Percentiles rank a stretch among this genome's conserved stretches.
These are phyloP conservation scores for Psilanteris sp. DNA, from an alignment of 1,140 invertebrate species.

Conservation along the genomic window DNA sequence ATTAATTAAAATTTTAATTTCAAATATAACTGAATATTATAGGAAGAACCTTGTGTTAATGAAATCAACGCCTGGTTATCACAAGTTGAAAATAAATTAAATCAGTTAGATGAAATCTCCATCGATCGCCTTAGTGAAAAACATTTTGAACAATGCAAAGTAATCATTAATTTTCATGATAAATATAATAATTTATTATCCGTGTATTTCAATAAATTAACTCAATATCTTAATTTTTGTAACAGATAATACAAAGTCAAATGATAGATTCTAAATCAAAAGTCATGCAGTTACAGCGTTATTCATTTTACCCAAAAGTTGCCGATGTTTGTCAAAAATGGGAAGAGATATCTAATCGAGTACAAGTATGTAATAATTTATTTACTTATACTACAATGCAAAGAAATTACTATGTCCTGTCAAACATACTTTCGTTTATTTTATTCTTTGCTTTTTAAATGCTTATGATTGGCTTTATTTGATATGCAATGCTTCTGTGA, in stretches of 20 bases:
- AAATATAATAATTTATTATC: no score
- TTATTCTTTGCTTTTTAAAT: conserved; percentile 36
- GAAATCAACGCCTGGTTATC: conserved; percentile 80
- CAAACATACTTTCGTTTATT: conserved; percentile 21
- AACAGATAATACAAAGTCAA: conserved; percentile 74
- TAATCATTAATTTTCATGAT: conserved; percentile 42
- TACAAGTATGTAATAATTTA: conserved; percentile 69
- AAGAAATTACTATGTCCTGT: conserved; percentile 22
- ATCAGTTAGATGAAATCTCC: conserved; percentile 71
- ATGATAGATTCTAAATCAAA: conserved; percentile 76
- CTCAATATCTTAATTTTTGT: conserved; percentile 19
- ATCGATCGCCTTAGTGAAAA: conserved; percentile 73
- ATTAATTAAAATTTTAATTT: no score
- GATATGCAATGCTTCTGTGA: conserved; percentile 12
- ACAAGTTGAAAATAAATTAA: conserved; percentile 77
- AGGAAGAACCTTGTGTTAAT: conserved; percentile 77
- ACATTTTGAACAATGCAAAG: conserved; percentile 80
- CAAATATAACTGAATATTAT: not conserved
- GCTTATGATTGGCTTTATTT: conserved; percentile 46
- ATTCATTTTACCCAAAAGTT: conserved; percentile 75
- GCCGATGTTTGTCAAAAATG: conserved; percentile 75
- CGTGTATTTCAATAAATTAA: no score
- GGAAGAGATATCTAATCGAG: conserved; percentile 73
- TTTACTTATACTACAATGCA: conserved; percentile 4
- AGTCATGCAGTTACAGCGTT: conserved; percentile 74